These are phyloP conservation scores for Dinoponera quadriceps DNA, from an alignment of 1,140 invertebrate genomes.

Conservation along the genomic window DNA sequence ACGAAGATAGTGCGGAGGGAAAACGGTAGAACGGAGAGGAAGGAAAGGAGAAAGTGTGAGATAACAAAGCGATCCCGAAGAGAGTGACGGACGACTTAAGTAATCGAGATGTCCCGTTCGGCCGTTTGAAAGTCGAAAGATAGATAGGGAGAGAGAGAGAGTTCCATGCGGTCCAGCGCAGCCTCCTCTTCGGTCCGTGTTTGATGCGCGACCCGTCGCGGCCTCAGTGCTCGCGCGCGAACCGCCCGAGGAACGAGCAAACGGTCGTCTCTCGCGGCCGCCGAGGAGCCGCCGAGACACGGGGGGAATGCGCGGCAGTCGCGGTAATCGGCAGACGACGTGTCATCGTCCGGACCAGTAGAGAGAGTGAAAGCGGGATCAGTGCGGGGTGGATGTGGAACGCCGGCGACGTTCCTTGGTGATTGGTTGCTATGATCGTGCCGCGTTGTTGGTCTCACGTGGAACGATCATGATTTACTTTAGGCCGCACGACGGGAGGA, in stretches of 20 bases:
- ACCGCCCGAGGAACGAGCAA: conserved; percentile 5
- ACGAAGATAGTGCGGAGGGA: not conserved
- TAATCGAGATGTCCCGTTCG: conserved; percentile 2
- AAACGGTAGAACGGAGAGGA: not conserved
- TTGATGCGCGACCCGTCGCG: conserved; percentile 22
- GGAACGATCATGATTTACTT: conserved; percentile 81
- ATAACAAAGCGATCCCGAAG: not conserved
- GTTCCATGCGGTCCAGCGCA: conserved; percentile 20
- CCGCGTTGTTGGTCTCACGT: conserved; percentile 69
- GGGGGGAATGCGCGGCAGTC: conserved; percentile 9
- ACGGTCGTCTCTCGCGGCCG: not conserved
- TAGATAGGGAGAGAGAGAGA: not conserved
- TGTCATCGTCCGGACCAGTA: not conserved
- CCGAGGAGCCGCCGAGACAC: not conserved
- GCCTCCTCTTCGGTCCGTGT: not conserved
- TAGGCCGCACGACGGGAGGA: conserved; percentile 78
- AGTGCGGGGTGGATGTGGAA: conserved; percentile 23
- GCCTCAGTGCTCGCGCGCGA: conserved; percentile 12
- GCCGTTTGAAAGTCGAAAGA: too few species aligned
- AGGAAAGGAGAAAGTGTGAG: conserved; percentile 4
- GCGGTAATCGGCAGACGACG: conserved; percentile 9
- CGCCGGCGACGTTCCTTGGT: conserved; percentile 45
- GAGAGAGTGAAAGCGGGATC: conserved; percentile 6
- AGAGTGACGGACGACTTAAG: not conserved
- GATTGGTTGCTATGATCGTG: conserved; percentile 74